Evolutionary conservation across 2,797 vertebrate genomes (phyloP), one percentile per base, ranked within the genome.

Genomic region (Cephalopachus bancanus): DNA sequence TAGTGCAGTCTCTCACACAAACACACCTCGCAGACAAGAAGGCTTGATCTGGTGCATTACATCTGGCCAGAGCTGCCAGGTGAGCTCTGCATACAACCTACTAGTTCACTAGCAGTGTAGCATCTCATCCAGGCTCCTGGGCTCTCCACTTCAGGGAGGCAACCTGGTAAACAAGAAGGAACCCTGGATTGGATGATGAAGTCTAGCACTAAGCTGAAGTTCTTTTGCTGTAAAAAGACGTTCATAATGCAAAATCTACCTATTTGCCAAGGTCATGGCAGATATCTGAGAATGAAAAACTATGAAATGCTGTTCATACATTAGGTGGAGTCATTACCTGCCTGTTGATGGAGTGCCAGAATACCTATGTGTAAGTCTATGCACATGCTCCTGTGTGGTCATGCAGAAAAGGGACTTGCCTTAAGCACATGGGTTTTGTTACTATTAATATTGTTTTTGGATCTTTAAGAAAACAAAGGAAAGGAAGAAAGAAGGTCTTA

Each of bases 401-500:
- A 1, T 2, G 11, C 26, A 55, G 67, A 37, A 44, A 76, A 57
- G 10, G 9, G 51, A 57, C 60, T 92, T 30, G 24, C 28, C 1
- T 80, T 26, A 57, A 84, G 37, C 28, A n/a, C 10, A 2, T 22
- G 74, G 2, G 1, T 69, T 53, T 91, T 55, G 20, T 57, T 74
- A 9, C 30, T 78, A 22, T 12, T 91, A 8, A 24, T 72, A 28
- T 49, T 88, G 72, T 65, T 76, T 79, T 88, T 78, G 12, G 62
- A 51, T 79, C 28, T 64, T 83, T 71, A 97, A 78, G 60, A 91
- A 83, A 85, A 60, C 89, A 78, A 37, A 28, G 44, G n/a, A 24
- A 81, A 26, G 51, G 69, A 12, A 7, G 24, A 20, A 71, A 17
- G 9, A 51, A 51, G 5, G 16, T 80, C 79, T 69, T 65, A 86